Evolutionary conservation across 2,888 invertebrate species (phyloP), one percentile per base, ranked within the genome.

Genomic region (Metalampra italica): DNA sequence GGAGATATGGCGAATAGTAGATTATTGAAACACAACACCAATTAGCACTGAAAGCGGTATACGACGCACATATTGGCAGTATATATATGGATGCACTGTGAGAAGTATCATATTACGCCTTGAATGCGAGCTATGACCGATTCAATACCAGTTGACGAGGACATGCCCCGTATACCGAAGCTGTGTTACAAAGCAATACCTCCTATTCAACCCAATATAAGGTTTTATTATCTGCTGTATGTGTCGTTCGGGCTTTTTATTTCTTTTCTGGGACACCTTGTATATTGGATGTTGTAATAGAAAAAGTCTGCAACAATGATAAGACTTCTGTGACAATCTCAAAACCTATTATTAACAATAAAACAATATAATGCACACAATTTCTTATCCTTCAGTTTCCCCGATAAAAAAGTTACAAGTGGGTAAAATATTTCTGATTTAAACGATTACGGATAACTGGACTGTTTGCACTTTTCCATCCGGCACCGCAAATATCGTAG

Each of bases 391-490:
- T 22, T 22, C 22, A 22, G 22, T 22, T 22, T 22, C 2, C 22
- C 22, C 5, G 22, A 22, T 2, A 22, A 22, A 22, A 22, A 22
- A 39, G 43, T 43, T n/a, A 11, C n/a, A n/a, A 36, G n/a, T 1
- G 36, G 30, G 9, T 29, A 14, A 14, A 37, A 46, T 39, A 34
- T 46, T 50, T 42, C 38, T 36, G 41, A 43, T 38, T 32, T 34
- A 29, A 39, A 29, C 46, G 50, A 50, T 50, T 46, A 46, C 46
- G 46, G 40, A 39, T 46, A 50, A 50, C 46, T 46, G 46, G 46
- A 39, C 43, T 50, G 50, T 50, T 50, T 47, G 44, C 50, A 50
- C 46, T 50, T 32, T 30, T 46, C 14, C 44, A 40, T 41, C 50
- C 29, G 38, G 9, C n/a, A 13, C 48, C 44, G n/a, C 44, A 43